phyloP scores from a whole-genome alignment of 2,113 vertebrate species.

The Anseranas semipalmata region DNA sequence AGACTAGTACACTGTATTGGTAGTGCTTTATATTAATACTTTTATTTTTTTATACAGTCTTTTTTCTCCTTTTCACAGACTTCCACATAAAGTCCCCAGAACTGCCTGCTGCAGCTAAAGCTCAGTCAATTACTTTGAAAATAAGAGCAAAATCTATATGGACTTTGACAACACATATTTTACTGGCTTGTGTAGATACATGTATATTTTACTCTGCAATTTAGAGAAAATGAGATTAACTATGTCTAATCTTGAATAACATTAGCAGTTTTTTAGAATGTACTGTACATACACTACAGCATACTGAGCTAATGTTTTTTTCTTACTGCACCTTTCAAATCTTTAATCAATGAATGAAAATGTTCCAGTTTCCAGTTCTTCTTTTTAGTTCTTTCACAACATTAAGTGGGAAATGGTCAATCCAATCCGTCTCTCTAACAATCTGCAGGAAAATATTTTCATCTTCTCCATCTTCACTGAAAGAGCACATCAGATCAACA shows the following conservation, averaged over 20 bases:
- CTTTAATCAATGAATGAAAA: background rate
- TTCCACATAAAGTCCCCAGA: background rate
- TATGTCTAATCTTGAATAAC: background rate
- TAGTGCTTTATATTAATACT: background rate
- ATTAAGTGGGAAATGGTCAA: background rate
- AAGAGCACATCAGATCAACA: background rate
- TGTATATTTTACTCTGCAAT: background rate
- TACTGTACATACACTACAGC: rapidly evolving
- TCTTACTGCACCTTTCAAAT: background rate
- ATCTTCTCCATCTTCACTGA: background rate
- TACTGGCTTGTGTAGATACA: background rate
- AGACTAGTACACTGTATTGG: background rate
- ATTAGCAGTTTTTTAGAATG: background rate
- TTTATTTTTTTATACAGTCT: background rate
- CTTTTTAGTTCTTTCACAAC: background rate
- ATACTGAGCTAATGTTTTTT: background rate
- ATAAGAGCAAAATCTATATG: background rate
- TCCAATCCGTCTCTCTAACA: background rate
- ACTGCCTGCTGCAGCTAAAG: background rate
- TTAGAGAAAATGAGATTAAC: background rate
- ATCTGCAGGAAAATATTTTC: background rate
- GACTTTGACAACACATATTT: background rate
- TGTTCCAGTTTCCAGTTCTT: background rate
- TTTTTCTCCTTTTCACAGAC: background rate
- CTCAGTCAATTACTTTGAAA: conserved; percentile 1